phyloP scores from a whole-genome alignment of 2,888 invertebrate genomes.

The Cosmorhoe ocellata region DNA sequence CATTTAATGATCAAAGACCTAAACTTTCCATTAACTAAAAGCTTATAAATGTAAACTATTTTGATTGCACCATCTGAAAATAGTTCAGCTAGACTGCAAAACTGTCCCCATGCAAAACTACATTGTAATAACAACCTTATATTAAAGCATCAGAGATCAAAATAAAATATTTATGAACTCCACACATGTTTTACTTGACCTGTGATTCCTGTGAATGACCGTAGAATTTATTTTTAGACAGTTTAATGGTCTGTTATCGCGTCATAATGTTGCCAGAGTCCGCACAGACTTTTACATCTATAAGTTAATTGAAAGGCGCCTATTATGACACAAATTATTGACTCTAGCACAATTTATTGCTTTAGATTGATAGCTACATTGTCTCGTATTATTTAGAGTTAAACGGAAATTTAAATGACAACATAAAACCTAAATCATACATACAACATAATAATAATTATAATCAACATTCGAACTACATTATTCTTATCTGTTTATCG shows the following conservation, averaged over 20 bases:
- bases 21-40: background rate
- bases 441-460: too few relatives aligned
- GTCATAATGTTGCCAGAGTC: constrained; percentile 32
- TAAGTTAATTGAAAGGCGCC: constrained; percentile 40
- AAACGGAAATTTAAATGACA: constrained; percentile 61
- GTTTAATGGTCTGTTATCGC: constrained; percentile 37
- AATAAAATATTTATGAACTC: constrained; percentile 8
- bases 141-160: constrained; percentile 2
- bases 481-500: too few relatives aligned
- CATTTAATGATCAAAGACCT: background rate
- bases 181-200: constrained; percentile 35
- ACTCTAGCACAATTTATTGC: constrained; percentile 41
- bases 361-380: constrained; percentile 53
- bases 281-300: constrained; percentile 20
- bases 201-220: constrained; percentile 38
- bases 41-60: constrained; percentile 2
- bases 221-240: constrained; percentile 39
- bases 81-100: constrained; percentile 18
- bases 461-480: too few relatives aligned
- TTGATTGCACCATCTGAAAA: constrained; percentile 16
- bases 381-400: constrained; percentile 48
- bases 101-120: constrained; percentile 11
- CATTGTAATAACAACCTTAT: constrained; percentile 15
- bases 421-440: constrained; percentile 4
- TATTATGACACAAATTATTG: constrained; percentile 44